Evolutionary conservation across 2,113 vertebrate species (phyloP).

Genomic region (Sardina pilchardus): DNA sequence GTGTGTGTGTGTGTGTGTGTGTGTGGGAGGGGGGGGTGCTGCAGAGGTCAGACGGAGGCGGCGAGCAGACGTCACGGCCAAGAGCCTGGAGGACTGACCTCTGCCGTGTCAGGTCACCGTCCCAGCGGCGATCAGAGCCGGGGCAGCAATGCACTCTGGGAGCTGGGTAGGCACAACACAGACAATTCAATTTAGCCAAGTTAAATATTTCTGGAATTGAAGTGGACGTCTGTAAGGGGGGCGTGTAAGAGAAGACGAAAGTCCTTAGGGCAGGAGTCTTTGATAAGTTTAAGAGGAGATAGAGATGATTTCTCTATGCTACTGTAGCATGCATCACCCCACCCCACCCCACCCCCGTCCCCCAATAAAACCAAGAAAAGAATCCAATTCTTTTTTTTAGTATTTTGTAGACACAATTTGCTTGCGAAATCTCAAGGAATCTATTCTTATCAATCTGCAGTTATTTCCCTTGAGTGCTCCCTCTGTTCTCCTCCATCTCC

Average conservation of each 20-base stretch:
- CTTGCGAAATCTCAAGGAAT: slow-evolving; percentile 33
- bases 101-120: background rate
- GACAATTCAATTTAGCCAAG: slow-evolving; percentile 16
- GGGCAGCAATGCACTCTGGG: background rate
- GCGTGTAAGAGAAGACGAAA: background rate
- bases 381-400: background rate
- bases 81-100: background rate
- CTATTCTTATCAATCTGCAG: slow-evolving; percentile 40
- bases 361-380: background rate
- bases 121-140: background rate
- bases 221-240: background rate
- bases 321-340: background rate
- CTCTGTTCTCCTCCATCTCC: slow-evolving; percentile 34
- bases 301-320: background rate
- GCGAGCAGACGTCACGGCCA: background rate
- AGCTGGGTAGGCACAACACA: background rate
- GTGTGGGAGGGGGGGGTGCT: too few relatives aligned
- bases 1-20: background rate
- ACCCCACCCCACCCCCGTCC: background rate
- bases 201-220: slow-evolving; percentile 19
- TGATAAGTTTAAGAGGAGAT: background rate
- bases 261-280: background rate
- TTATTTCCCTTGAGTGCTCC: slow-evolving; percentile 41
- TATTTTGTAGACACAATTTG: slow-evolving; percentile 30
- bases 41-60: background rate